Evolutionary conservation across 2,797 vertebrate species (phyloP).

Genomic region (Hybognathus amarus): DNA sequence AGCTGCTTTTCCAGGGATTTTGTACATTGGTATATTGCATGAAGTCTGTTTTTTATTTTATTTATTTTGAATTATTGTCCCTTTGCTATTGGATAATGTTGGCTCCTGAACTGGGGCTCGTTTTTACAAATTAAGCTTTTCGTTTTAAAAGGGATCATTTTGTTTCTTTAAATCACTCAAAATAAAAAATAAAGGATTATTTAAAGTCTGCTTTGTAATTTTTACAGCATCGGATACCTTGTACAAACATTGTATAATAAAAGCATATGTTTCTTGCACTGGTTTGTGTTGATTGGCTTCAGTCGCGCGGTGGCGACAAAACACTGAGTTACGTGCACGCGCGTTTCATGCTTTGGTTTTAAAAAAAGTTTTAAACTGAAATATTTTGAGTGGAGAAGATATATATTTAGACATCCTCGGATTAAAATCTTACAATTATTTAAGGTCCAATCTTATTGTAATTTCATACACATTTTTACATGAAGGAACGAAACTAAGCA

Average conservation of each 20-base stretch:
- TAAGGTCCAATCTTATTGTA: no score
- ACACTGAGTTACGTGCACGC: background rate
- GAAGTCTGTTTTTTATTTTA: slow-evolving; percentile 75
- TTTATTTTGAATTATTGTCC: slow-evolving; percentile 71
- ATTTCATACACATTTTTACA: no score
- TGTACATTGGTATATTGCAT: slow-evolving; percentile 79
- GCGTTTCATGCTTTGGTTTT: no score
- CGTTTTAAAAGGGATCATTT: slow-evolving; percentile 64
- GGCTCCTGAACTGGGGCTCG: slow-evolving; percentile 54
- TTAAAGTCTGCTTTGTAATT: slow-evolving; percentile 80
- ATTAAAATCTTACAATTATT: background rate
- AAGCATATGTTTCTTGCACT: slow-evolving; percentile 75
- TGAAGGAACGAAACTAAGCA: no score
- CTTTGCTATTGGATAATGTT: slow-evolving; percentile 61
- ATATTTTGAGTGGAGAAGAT: background rate
- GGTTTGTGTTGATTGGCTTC: slow-evolving; percentile 24
- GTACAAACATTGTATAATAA: slow-evolving; percentile 80
- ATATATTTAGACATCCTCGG: background rate
- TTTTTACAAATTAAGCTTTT: slow-evolving; percentile 54
- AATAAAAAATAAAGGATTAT: slow-evolving; percentile 70
- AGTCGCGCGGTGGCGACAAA: slow-evolving; percentile 1
- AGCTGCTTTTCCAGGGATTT: slow-evolving; percentile 80
- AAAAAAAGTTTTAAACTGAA: background rate
- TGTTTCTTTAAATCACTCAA: slow-evolving; percentile 66
- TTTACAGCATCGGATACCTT: slow-evolving; percentile 70